A percentile compares a stretch with the other conserved stretches of the same genome.
Evolutionary conservation across 2,888 invertebrate genomes (phyloP).

Genomic region (Campaea margaritaria): DNA sequence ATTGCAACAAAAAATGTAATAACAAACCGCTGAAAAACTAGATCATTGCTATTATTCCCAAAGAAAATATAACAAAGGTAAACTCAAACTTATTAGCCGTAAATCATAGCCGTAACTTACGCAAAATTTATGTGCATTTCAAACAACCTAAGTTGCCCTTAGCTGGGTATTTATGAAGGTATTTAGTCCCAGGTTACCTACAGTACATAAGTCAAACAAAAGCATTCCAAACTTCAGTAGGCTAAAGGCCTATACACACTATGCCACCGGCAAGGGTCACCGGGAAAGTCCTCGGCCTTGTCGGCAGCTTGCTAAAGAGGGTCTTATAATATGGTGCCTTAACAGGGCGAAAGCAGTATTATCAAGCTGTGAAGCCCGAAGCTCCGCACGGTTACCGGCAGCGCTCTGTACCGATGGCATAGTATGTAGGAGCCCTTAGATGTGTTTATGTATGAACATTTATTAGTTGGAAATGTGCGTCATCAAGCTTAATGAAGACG

Average conservation of each 20-base stretch:
- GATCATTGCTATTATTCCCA: slow-evolving; percentile 2
- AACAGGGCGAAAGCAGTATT: no score
- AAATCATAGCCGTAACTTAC: slow-evolving; percentile 39
- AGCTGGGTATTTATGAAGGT: slow-evolving; percentile 34
- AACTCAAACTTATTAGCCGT: slow-evolving; percentile 30
- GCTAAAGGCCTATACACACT: not conserved
- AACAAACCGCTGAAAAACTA: not conserved
- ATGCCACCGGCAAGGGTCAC: no score
- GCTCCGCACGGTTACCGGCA: no score
- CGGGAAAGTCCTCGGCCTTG: no score
- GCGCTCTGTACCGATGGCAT: no score
- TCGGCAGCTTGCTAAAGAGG: no score
- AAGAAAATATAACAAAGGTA: slow-evolving; percentile 13
- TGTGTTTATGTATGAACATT: no score
- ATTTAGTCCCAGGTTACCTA: slow-evolving; percentile 24
- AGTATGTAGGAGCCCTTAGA: no score
- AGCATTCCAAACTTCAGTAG: slow-evolving; percentile 29
- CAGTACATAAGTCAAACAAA: slow-evolving; percentile 33
- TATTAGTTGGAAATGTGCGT: no score
- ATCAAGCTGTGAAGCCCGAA: no score
- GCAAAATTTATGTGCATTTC: slow-evolving; percentile 40
- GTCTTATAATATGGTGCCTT: no score
- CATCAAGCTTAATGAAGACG: no score
- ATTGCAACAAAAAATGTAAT: not conserved
- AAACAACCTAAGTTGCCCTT: slow-evolving; percentile 28